phyloP scores from a whole-genome alignment of 2,888 invertebrate genomes.

The Drosophila quasianomalipes region DNA sequence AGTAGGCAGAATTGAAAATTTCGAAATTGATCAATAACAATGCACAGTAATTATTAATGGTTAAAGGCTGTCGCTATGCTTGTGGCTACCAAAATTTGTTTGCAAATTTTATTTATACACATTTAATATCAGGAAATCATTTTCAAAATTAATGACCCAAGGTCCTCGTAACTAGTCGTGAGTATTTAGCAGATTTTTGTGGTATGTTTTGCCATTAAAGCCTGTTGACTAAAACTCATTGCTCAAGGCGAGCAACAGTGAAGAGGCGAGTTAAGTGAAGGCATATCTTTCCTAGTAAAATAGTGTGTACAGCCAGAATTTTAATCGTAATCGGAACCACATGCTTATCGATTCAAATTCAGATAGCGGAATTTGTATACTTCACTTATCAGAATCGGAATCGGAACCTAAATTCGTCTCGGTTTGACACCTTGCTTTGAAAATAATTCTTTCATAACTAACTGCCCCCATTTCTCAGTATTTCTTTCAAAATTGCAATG shows the following conservation, averaged over 20 bases:
- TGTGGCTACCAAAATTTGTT: slow-evolving; percentile 33
- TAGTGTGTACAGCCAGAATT: neutral
- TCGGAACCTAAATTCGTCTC: neutral
- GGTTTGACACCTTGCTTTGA: neutral
- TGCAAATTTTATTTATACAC: slow-evolving; percentile 45
- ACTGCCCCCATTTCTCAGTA: neutral
- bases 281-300: neutral
- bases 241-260: neutral
- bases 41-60: slow-evolving; percentile 68
- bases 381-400: too few relatives aligned
- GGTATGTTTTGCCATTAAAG: neutral
- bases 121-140: slow-evolving; percentile 68
- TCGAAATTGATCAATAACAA: slow-evolving; percentile 47
- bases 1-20: slow-evolving; percentile 70
- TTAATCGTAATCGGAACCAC: neutral
- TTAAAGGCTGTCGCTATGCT: slow-evolving; percentile 50
- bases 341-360: neutral
- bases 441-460: neutral
- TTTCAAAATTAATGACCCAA: slow-evolving; percentile 59
- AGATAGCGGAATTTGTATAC: neutral
- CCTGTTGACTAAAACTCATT: neutral
- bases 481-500: neutral
- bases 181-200: neutral
- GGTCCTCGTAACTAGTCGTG: neutral
- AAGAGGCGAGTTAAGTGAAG: neutral